These are phyloP conservation scores for Altica lythri DNA, from an alignment of 2,888 invertebrate species.

Conservation along the genomic window DNA sequence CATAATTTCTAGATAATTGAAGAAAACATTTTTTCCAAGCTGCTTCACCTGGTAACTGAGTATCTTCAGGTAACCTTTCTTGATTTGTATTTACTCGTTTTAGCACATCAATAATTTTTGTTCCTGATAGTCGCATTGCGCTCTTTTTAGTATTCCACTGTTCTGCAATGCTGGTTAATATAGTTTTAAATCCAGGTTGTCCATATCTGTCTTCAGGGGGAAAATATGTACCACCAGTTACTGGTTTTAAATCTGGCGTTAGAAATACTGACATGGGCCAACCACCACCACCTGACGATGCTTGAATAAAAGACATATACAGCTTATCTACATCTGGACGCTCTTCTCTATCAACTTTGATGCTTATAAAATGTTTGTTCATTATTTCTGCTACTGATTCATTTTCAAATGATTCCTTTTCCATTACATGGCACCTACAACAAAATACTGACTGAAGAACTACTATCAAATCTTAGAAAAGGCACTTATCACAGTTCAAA, in stretches of 20 bases:
- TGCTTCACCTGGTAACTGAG: slow-evolving; percentile 59
- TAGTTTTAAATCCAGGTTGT: slow-evolving; percentile 81
- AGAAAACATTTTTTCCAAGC: slow-evolving; percentile 66
- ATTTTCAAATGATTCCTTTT: slow-evolving; percentile 92
- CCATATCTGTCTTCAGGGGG: slow-evolving; percentile 83
- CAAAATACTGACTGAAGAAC: too few species aligned
- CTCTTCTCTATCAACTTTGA: slow-evolving; percentile 91
- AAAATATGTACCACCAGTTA: slow-evolving; percentile 93
- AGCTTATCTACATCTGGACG: slow-evolving; percentile 93
- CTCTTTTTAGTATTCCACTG: slow-evolving; percentile 75
- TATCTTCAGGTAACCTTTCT: slow-evolving; percentile 42
- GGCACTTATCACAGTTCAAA: too few species aligned
- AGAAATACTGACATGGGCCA: slow-evolving; percentile 98
- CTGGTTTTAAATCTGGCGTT: slow-evolving; percentile 84
- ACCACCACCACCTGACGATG: slow-evolving; percentile 73
- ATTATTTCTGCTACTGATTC: slow-evolving; percentile 81
- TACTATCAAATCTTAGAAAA: too few species aligned
- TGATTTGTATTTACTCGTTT: slow-evolving; percentile 59
- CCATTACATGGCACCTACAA: slow-evolving; percentile 90
- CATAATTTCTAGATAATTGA: slow-evolving; percentile 63
- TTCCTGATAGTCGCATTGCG: slow-evolving; percentile 58
- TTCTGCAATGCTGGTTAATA: slow-evolving; percentile 73
- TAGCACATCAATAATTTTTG: slow-evolving; percentile 64
- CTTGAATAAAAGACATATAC: slow-evolving; percentile 93
- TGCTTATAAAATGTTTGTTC: slow-evolving; percentile 87